These are phyloP conservation scores for Epicauta chinensis DNA, from an alignment of 1,140 invertebrate species.

Conservation along the genomic window DNA sequence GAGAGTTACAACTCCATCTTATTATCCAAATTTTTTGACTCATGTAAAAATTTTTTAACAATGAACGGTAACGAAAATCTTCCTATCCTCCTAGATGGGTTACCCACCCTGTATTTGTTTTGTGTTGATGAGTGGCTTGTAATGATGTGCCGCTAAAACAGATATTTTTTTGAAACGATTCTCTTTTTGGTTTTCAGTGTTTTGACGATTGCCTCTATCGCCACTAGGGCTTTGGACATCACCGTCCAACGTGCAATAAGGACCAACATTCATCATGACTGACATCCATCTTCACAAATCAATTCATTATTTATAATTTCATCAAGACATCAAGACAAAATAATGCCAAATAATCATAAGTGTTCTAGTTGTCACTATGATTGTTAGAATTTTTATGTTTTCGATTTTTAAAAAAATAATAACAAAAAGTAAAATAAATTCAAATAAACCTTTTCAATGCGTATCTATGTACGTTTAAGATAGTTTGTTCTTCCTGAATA, in stretches of 20 bases:
- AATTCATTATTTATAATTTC: constrained; percentile 36
- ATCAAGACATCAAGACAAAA: constrained; percentile 17
- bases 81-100: too few relatives aligned
- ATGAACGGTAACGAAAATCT: too few relatives aligned
- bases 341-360: constrained; percentile 38
- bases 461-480: constrained; percentile 5
- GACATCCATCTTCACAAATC: constrained; percentile 39
- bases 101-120: too few relatives aligned
- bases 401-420: background rate
- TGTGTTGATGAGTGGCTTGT: too few relatives aligned
- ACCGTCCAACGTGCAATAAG: constrained; percentile 44
- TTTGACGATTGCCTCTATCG: constrained; percentile 42
- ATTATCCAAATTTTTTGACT: too few relatives aligned
- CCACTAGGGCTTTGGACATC: constrained; percentile 39
- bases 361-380: constrained; percentile 35
- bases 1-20: too few relatives aligned
- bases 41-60: too few relatives aligned
- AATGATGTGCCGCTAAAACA: too few relatives aligned
- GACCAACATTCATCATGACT: constrained; percentile 42
- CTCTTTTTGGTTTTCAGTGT: constrained; percentile 36
- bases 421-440: constrained; percentile 17
- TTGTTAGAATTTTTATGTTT: constrained; percentile 33
- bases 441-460: background rate
- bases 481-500: constrained; percentile 18
- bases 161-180: background rate